These are phyloP conservation scores for Drosophila punjabiensis DNA, from an alignment of 1,140 invertebrate species.

Conservation along the genomic window DNA sequence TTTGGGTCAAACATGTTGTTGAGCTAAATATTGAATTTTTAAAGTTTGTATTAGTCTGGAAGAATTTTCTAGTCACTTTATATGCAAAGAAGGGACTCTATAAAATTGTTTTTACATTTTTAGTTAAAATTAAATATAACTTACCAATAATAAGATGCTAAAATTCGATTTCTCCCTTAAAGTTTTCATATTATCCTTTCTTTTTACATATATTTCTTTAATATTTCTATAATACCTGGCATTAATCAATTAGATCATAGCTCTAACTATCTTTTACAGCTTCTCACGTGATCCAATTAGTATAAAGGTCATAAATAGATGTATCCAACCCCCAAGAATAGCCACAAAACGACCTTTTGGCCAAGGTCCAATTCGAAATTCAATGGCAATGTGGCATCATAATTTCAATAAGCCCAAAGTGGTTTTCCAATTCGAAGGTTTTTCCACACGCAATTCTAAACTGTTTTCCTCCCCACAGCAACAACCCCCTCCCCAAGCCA, in stretches of 20 bases:
- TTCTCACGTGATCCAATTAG: constrained; percentile 12
- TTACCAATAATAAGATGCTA: too few species aligned
- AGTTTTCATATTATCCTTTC: too few species aligned
- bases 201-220: too few species aligned
- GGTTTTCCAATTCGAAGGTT: constrained; percentile 58
- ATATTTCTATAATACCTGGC: background rate
- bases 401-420: constrained; percentile 56
- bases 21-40: background rate
- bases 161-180: too few species aligned
- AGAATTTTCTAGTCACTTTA: background rate
- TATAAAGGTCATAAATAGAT: constrained; percentile 4
- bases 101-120: too few species aligned
- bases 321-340: background rate
- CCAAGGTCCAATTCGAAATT: constrained; percentile 22
- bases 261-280: background rate
- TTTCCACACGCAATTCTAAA: constrained; percentile 61
- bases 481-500: background rate
- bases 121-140: too few species aligned
- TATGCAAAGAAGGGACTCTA: background rate
- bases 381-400: constrained; percentile 37
- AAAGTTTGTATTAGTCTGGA: too few species aligned
- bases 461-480: constrained; percentile 1
- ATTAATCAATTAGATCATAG: constrained; percentile 3
- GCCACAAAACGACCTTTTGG: constrained; percentile 61
- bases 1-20: constrained; percentile 25